Percentiles rank a stretch among this genome's conserved stretches.
These are phyloP conservation scores for Hemiprocne comata DNA, from an alignment of 2,113 vertebrate genomes.

Conservation along the genomic window DNA sequence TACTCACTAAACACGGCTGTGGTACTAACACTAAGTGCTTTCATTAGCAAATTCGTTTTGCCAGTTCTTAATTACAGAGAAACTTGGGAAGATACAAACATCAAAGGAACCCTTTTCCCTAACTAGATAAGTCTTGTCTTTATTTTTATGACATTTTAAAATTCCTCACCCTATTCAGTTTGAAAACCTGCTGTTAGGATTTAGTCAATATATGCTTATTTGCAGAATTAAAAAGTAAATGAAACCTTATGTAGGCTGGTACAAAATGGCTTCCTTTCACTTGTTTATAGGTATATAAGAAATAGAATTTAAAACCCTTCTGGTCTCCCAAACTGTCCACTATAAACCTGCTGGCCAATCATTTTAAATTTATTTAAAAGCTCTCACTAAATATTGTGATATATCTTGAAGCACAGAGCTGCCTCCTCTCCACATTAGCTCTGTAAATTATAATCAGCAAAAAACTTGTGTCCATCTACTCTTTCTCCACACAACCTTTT, in stretches of 20 bases:
- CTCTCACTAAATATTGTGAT: neutral
- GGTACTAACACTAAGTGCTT: neutral
- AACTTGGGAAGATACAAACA: slow-evolving; percentile 28
- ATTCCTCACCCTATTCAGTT: neutral
- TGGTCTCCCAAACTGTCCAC: neutral
- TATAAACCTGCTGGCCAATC: neutral
- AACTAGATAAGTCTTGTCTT: slow-evolving; percentile 1
- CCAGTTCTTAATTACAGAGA: slow-evolving; percentile 49
- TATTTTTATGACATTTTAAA: neutral
- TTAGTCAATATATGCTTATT: neutral
- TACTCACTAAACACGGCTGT: neutral
- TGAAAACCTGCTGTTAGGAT: neutral
- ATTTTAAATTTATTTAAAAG: neutral
- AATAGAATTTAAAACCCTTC: neutral
- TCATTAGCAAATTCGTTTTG: neutral
- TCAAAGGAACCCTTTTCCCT: slow-evolving; percentile 23
- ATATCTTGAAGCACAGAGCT: neutral
- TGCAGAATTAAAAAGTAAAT: neutral
- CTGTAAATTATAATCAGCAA: neutral
- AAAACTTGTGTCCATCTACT: neutral
- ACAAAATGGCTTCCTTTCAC: neutral
- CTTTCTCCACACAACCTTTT: neutral
- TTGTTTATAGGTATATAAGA: neutral
- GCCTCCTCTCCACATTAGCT: neutral
- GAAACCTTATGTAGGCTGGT: neutral